These are phyloP conservation scores for Ceraclea dissimilis DNA, from an alignment of 2,888 invertebrate species.

Conservation along the genomic window DNA sequence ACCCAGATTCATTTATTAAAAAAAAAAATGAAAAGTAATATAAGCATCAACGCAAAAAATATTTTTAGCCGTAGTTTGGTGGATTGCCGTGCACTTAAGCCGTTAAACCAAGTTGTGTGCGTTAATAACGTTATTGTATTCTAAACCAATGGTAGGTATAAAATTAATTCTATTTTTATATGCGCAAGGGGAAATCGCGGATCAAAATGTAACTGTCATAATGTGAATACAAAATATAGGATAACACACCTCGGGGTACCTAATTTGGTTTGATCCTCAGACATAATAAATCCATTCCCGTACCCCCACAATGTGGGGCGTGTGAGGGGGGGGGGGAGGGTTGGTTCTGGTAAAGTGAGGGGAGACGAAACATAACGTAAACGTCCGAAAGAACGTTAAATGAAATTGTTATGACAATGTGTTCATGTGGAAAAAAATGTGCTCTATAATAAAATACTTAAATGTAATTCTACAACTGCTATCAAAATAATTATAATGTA, in stretches of 20 bases:
- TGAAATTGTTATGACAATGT: constrained; percentile 1
- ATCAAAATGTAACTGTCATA: constrained; percentile 9
- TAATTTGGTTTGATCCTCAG: constrained; percentile 16
- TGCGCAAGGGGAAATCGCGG: constrained; percentile 3
- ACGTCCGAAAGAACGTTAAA: constrained; percentile 4
- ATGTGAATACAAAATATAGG: constrained; percentile 7
- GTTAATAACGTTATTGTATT: not conserved
- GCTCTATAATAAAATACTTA: not conserved
- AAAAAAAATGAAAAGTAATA: no score
- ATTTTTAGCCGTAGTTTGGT: no score
- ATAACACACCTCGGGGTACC: constrained; percentile 10
- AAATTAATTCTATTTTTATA: not conserved
- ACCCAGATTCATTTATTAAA: no score
- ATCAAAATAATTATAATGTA: no score
- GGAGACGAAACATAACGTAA: not conserved
- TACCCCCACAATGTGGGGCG: not conserved
- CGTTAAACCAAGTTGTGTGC: no score
- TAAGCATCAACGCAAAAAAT: no score
- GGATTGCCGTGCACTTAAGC: no score
- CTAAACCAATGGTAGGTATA: not conserved
- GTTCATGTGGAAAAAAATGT: constrained; percentile 2
- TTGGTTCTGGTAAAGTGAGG: not conserved
- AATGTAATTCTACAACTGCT: not conserved
- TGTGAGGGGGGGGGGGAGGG: not conserved
- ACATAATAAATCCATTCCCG: constrained; percentile 16